A percentile compares a stretch with the other conserved stretches of the same genome.
Evolutionary conservation across 2,113 vertebrate genomes (phyloP).

Genomic region (Pseudorectes ferrugineus): DNA sequence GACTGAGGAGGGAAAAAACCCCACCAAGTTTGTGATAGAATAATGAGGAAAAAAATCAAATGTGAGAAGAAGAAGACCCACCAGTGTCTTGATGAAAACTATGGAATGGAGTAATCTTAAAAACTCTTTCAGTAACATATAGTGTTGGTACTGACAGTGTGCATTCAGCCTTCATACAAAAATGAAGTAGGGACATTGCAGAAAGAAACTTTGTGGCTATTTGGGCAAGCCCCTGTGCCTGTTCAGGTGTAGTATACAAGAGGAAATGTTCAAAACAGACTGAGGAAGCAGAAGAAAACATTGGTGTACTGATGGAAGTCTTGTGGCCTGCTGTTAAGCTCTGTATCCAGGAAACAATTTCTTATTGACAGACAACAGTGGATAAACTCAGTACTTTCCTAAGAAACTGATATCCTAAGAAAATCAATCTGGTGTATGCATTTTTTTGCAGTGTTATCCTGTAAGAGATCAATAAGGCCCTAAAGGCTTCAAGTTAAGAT

Average conservation of each 20-base stretch:
- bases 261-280: neutral
- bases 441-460: neutral
- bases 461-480: neutral
- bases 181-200: neutral
- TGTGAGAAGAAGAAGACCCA: fast-evolving
- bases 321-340: neutral
- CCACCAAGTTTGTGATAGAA: neutral
- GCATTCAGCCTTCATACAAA: neutral
- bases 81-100: neutral
- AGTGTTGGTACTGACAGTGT: neutral
- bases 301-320: neutral
- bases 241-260: neutral
- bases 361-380: neutral
- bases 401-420: neutral
- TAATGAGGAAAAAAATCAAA: neutral
- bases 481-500: neutral
- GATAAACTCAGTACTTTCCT: neutral
- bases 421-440: neutral
- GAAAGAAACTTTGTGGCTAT: neutral
- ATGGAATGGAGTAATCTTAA: neutral
- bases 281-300: neutral
- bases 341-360: neutral
- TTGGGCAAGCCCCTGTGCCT: neutral
- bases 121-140: neutral
- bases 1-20: neutral